phyloP scores from a whole-genome alignment of 2,113 vertebrate genomes.

The Amphiprion ocellaris region DNA sequence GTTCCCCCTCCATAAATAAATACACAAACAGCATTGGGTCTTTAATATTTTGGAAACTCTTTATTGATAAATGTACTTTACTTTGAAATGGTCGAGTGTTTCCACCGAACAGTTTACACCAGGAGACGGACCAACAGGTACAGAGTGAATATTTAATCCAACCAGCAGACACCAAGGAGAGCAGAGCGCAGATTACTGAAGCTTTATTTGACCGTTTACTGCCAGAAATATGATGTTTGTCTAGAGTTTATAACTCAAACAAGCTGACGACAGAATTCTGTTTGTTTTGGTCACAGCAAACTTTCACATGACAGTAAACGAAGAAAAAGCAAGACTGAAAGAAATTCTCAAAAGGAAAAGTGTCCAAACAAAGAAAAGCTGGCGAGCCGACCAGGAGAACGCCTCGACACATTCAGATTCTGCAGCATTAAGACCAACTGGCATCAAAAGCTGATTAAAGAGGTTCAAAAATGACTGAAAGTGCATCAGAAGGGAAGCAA shows the following conservation, averaged over 20 bases:
- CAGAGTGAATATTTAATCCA: slow-evolving; percentile 36
- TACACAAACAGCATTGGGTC: not conserved
- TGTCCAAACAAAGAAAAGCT: not conserved
- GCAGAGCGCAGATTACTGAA: slow-evolving; percentile 14
- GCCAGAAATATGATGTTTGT: not conserved
- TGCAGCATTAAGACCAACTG: slow-evolving; percentile 59
- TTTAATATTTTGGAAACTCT: slow-evolving; percentile 53
- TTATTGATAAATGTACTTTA: slow-evolving; percentile 72
- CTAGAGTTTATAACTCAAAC: not conserved
- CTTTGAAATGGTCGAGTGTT: slow-evolving; percentile 41
- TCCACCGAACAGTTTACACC: slow-evolving; percentile 39
- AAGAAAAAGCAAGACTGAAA: too few relatives aligned
- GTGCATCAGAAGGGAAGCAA: slow-evolving; percentile 1
- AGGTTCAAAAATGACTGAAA: slow-evolving; percentile 3
- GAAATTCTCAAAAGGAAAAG: not conserved
- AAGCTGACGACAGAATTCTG: too few relatives aligned
- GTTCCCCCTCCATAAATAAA: not conserved
- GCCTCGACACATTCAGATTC: slow-evolving; percentile 51
- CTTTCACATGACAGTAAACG: not conserved
- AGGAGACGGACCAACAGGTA: slow-evolving; percentile 35
- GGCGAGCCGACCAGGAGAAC: not conserved
- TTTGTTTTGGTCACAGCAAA: slow-evolving; percentile 1
- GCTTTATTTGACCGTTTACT: slow-evolving; percentile 8
- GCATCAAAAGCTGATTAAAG: slow-evolving; percentile 16
- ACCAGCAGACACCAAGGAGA: slow-evolving; percentile 11